These are phyloP conservation scores for Lichenostomus cassidix DNA, from an alignment of 2,113 vertebrate genomes.

Conservation along the genomic window DNA sequence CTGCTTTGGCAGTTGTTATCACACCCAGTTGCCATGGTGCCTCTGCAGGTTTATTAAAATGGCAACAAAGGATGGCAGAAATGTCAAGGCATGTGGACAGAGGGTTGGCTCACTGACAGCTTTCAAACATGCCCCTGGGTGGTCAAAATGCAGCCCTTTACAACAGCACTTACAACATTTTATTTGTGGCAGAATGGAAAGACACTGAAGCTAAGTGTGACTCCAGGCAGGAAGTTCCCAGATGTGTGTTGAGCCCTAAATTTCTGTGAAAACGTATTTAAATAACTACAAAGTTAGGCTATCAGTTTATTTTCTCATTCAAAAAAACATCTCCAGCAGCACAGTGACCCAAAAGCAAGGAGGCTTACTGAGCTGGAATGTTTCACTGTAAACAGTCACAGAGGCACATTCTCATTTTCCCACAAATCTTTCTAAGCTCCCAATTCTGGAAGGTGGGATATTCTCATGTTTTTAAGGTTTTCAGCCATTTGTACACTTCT, in stretches of 20 bases:
- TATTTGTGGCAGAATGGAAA: neutral
- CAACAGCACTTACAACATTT: neutral
- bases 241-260: neutral
- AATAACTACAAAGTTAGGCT: neutral
- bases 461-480: neutral
- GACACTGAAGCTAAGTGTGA: neutral
- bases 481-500: neutral
- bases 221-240: neutral
- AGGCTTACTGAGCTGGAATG: neutral
- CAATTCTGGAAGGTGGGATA: neutral
- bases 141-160: neutral
- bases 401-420: neutral
- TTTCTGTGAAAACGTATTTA: neutral
- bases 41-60: slow-evolving; percentile 27
- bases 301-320: neutral
- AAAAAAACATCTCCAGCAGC: neutral
- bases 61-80: neutral
- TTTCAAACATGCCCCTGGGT: neutral
- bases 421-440: neutral
- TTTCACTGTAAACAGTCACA: neutral
- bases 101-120: neutral
- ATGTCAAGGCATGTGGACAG: neutral
- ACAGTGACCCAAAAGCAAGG: neutral
- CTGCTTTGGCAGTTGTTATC: neutral
- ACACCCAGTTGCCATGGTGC: slow-evolving; percentile 16